Base-by-base conservation (phyloP, 2,797 vertebrate species). In the Acropternis orthonyx region DNA sequence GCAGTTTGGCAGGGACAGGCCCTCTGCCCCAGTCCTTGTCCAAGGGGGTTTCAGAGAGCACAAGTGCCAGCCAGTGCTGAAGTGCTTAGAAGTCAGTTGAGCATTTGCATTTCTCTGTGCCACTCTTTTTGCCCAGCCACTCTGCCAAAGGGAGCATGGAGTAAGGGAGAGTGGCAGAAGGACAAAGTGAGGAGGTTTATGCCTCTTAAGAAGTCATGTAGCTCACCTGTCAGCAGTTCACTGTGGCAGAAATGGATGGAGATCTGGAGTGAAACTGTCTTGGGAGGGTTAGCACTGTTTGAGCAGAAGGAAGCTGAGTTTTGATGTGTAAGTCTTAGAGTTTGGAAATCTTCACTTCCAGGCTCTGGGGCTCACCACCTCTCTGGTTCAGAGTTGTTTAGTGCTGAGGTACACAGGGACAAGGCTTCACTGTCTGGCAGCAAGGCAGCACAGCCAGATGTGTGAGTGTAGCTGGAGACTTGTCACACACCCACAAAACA, bases 321-420 rank as follows among this genome's bases (percentile, higher is more conserved):
- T 91, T 75, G 71, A 43, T 48, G 28, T 36, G 34, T 72, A 87
- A 76, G 20, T 41, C 59, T 22, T 28, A 62, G 54, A 67, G 34
- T 39, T 36, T 63, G 82, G 44, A 80, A 39, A 24, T 44, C 27
- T 78, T 43, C 0, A 0, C 58, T 82, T 74, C 43, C 68, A 75
- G 32, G 37, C 58, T 28, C 6, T 17, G 76, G 30, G 27, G 32
- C 67, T 58, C 67, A 63, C 5, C 63, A 54, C 24, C 43, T 71
- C 73, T 75, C 43, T 49, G 18, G 21, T 44, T 67, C 36, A 37
- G 39, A 58, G 43, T 32, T 54, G 32, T 7, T 58, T 48, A 48
- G 69, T 2, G 1, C 59, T 10, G 36, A 16, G 49, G 48, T 34
- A n/a, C n/a, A 14, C 7, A 19, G 10, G 6, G 12, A 9, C 0